phyloP scores from a whole-genome alignment of 2,888 invertebrate species.

The Mantis religiosa region DNA sequence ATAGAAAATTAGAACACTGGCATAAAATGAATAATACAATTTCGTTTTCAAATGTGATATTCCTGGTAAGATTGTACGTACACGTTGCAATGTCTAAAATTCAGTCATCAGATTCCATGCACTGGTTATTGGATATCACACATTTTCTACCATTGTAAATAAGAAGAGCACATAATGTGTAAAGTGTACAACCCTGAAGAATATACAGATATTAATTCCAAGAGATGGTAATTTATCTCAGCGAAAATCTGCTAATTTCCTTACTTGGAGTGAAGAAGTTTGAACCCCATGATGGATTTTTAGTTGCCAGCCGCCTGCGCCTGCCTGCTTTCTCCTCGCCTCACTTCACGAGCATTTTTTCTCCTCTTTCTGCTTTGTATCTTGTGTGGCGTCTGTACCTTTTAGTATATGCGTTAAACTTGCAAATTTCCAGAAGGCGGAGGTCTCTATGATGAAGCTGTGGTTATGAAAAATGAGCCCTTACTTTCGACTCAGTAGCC shows the following conservation, averaged over 20 bases:
- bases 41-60: no score
- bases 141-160: no score
- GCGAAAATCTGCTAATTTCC: neutral
- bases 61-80: no score
- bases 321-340: neutral
- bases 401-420: neutral
- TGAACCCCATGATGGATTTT: neutral
- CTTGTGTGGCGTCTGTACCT: neutral
- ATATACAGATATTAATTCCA: neutral
- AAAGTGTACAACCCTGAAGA: no score
- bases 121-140: no score
- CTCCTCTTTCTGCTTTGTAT: neutral
- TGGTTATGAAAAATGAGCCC: neutral
- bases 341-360: neutral
- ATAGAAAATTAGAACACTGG: no score
- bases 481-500: neutral
- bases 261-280: neutral
- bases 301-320: neutral
- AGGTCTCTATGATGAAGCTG: neutral
- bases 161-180: no score
- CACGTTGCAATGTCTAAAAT: no score
- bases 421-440: neutral
- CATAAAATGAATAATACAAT: no score
- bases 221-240: neutral
- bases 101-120: no score